Base-by-base conservation (phyloP, 2,797 vertebrate species). In the Apogon talboti region DNA sequence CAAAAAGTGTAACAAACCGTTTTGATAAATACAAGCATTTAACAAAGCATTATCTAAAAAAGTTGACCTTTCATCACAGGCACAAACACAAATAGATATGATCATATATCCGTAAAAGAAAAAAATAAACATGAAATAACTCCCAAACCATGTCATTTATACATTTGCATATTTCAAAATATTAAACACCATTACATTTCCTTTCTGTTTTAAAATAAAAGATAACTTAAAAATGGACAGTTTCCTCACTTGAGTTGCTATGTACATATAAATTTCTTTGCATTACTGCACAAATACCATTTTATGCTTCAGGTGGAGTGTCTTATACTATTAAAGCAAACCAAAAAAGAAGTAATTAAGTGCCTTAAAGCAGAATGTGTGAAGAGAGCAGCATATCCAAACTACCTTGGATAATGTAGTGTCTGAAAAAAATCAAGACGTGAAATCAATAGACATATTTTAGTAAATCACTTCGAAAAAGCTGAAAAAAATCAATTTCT, bases 21-120 rank as follows among this genome's bases (percentile, higher is more conserved):
- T 91, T 78, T 80, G 87, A 92, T 94, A 94, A 94, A 94, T 93
- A 93, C 89, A 90, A 88, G 89, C 90, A 91, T 93, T 91, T 90
- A 76, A 93, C 90, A 91, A 92, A 91, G 81, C 78, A 84, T 89
- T 24, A 71, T 87, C 60, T 86, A 88, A 75, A 91, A 91, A 87
- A 82, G 71, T 73, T 44, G 8, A 83, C 57, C 67, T 85, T 85
- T 74, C 72, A 77, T 77, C 60, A 83, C 72, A 78, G 69, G 66
- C 79, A 87, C 68, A 83, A 78, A 88, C 78, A 89, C 78, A 89
- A 78, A 79, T 42, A 84, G 62, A 81, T 79, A 76, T 58, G 50
- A 78, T 69, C 50, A 69, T 66, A 62, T 63, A 77, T 61, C 73
- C 52, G 74, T 61, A 61, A 35, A 74, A 75, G 80, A 79, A 83